phyloP scores from a whole-genome alignment of 1,140 invertebrate genomes.

The Stegodyphus mimosarum region DNA sequence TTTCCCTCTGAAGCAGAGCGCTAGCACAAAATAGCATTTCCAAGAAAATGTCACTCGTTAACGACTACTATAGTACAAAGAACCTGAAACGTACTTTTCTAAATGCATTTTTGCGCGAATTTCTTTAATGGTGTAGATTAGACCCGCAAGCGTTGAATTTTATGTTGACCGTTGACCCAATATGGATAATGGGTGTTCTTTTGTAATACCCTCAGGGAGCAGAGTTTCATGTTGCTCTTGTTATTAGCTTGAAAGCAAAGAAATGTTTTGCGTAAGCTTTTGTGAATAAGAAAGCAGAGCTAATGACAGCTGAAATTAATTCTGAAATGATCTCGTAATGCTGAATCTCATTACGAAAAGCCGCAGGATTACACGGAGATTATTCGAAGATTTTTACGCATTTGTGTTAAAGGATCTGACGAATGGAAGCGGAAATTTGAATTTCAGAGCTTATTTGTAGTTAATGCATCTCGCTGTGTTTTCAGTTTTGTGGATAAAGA shows the following conservation, averaged over 20 bases:
- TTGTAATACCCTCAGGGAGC: neutral
- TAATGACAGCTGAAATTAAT: no score
- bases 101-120: constrained; percentile 20
- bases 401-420: no score
- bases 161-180: neutral
- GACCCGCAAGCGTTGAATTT: constrained; percentile 5
- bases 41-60: neutral
- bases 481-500: no score
- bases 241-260: neutral
- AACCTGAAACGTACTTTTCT: constrained; percentile 6
- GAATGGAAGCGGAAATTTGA: no score
- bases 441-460: no score
- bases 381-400: no score
- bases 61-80: neutral
- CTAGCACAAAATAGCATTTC: neutral
- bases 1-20: neutral
- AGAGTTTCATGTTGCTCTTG: neutral
- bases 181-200: neutral
- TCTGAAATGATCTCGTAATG: no score
- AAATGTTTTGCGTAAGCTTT: no score
- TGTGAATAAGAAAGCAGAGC: no score
- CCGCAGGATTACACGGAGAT: no score
- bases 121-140: constrained; percentile 26
- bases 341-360: no score
- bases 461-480: no score